phyloP scores from a whole-genome alignment of 2,797 vertebrate species.

The Acrocephalus scirpaceus region DNA sequence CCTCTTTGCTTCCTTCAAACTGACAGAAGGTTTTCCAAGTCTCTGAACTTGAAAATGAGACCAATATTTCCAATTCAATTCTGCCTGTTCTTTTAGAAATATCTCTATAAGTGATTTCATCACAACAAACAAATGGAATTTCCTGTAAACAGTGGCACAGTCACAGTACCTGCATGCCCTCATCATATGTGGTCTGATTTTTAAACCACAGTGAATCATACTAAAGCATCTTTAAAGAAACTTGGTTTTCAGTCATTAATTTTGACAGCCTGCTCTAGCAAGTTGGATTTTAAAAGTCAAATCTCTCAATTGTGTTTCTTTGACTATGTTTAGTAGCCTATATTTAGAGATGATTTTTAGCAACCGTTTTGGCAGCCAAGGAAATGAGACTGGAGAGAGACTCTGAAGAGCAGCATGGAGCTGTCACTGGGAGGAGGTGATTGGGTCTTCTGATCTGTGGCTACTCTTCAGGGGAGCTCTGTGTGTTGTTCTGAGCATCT shows the following conservation, averaged over 20 bases:
- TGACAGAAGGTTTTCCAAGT: not conserved
- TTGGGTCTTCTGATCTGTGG: not conserved
- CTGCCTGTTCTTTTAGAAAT: not conserved
- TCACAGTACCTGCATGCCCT: not conserved
- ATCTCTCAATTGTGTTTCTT: not conserved
- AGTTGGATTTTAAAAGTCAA: not conserved
- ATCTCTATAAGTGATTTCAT: not conserved
- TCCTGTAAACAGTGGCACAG: not conserved
- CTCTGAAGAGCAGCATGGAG: not conserved
- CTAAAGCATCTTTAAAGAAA: not conserved
- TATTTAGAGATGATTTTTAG: not conserved
- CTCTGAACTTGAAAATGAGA: not conserved
- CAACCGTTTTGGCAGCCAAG: not conserved
- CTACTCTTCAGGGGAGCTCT: not conserved
- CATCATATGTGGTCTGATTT: not conserved
- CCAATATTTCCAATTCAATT: not conserved
- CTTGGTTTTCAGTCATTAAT: not conserved
- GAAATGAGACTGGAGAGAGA: not conserved
- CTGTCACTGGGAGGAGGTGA: not conserved
- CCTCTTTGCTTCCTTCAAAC: not conserved
- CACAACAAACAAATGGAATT: not conserved
- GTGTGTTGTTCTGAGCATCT: not conserved
- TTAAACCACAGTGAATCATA: not conserved
- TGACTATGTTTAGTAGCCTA: not conserved
- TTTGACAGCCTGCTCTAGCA: not conserved